Conservation (phyloP, 1,140 invertebrate genomes). For the Drosophila santomea region DNA sequence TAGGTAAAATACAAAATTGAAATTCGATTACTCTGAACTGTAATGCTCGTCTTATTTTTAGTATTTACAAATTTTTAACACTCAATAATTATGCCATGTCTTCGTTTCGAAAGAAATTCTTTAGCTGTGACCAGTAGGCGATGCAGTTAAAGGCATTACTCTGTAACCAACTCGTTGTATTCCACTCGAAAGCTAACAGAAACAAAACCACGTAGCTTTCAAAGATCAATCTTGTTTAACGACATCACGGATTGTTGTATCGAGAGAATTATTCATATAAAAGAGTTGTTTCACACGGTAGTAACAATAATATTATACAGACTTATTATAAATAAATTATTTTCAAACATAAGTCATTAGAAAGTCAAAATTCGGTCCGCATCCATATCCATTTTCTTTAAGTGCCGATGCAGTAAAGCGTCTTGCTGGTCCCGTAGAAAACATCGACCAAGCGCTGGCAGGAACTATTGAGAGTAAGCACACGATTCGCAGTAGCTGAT, state of each 20-base stretch:
- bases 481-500: constrained; percentile 73
- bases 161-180: constrained; percentile 38
- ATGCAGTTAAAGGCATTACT: constrained; percentile 18
- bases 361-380: constrained; percentile 15
- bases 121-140: constrained; percentile 1
- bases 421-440: constrained; percentile 74
- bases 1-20: constrained; percentile 1
- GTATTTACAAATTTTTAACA: constrained; percentile 3
- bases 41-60: constrained; percentile 9
- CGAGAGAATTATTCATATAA: constrained; percentile 25
- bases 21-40: constrained; percentile 4
- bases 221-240: constrained; percentile 21
- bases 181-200: constrained; percentile 38
- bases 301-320: constrained; percentile 82
- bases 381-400: constrained; percentile 20
- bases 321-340: constrained; percentile 82
- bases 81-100: neutral
- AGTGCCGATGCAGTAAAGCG: constrained; percentile 76
- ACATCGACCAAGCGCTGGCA: constrained; percentile 82
- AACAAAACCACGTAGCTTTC: constrained; percentile 19
- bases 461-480: constrained; percentile 76
- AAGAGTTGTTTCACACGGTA: constrained; percentile 65
- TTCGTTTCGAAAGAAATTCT: neutral
- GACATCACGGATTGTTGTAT: constrained; percentile 30
- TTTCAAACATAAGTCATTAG: constrained; percentile 66